phyloP scores from a whole-genome alignment of 2,113 vertebrate species.

The Mirza zaza region DNA sequence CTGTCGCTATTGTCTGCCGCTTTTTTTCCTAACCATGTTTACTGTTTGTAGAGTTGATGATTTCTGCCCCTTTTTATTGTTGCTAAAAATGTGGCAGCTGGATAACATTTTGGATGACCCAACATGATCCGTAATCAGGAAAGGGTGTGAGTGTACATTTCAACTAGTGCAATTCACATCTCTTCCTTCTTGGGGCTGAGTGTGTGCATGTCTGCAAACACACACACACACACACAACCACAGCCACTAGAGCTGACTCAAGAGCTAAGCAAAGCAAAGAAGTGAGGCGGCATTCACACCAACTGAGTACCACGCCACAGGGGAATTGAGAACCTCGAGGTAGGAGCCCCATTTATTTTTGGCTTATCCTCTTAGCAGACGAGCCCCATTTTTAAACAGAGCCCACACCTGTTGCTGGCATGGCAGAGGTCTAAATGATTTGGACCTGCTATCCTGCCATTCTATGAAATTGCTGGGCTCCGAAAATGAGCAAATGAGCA shows the following conservation, averaged over 20 bases:
- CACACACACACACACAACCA: not conserved
- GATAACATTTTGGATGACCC: not conserved
- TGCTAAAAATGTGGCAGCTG: slow-evolving; percentile 30
- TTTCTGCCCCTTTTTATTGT: slow-evolving; percentile 31
- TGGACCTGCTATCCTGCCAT: not conserved
- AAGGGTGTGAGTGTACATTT: not conserved
- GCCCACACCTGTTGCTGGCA: not conserved
- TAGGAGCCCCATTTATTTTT: not conserved
- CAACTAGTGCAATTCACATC: not conserved
- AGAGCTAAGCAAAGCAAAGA: not conserved
- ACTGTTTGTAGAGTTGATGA: slow-evolving; percentile 28
- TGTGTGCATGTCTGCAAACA: not conserved
- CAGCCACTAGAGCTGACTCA: not conserved
- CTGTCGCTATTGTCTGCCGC: not conserved
- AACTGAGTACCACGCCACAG: not conserved
- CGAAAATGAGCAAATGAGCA: not conserved
- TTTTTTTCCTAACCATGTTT: slow-evolving; percentile 38
- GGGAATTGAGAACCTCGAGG: not conserved
- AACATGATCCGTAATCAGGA: not conserved
- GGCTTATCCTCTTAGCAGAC: no score
- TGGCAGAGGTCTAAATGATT: not conserved
- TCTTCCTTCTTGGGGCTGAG: not conserved
- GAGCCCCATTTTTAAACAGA: not conserved
- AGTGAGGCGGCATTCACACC: not conserved
- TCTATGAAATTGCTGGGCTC: not conserved